Evolutionary conservation across 2,888 invertebrate species (phyloP).

Genomic region (Cryptocheilus praepositus): DNA sequence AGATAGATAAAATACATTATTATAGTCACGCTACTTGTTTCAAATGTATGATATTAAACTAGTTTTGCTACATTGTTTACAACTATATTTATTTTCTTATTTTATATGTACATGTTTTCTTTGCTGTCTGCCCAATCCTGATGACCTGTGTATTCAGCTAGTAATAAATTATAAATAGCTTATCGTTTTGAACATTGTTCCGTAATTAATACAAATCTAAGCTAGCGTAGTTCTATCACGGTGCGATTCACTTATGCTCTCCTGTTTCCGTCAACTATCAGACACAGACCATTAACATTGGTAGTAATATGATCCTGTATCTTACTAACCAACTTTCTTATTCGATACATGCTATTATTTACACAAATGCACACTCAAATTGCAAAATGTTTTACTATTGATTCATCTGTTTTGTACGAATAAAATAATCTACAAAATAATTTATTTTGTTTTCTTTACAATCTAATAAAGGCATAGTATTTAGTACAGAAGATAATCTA

Average conservation of each 20-base stretch:
- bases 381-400: slow-evolving; percentile 40
- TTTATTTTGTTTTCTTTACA: slow-evolving; percentile 33
- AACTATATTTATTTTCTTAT: slow-evolving; percentile 46
- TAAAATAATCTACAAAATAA: slow-evolving; percentile 54
- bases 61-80: slow-evolving; percentile 41
- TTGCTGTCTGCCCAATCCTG: slow-evolving; percentile 21
- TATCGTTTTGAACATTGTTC: slow-evolving; percentile 50
- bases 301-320: slow-evolving; percentile 21
- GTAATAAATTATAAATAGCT: slow-evolving; percentile 72
- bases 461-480: slow-evolving; percentile 27
- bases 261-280: slow-evolving; percentile 22
- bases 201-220: slow-evolving; percentile 44
- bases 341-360: slow-evolving; percentile 57
- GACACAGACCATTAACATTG: slow-evolving; percentile 28
- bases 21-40: slow-evolving; percentile 26
- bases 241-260: slow-evolving; percentile 24
- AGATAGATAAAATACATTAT: slow-evolving; percentile 50
- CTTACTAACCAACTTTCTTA: slow-evolving; percentile 24
- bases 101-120: slow-evolving; percentile 50
- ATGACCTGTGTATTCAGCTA: slow-evolving; percentile 54
- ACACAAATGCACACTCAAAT: slow-evolving; percentile 65
- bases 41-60: slow-evolving; percentile 43
- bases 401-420: slow-evolving; percentile 29
- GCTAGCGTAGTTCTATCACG: slow-evolving; percentile 36
- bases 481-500: slow-evolving; percentile 22